A percentile compares a stretch with the other conserved stretches of the same genome.
phyloP scores from a whole-genome alignment of 2,797 vertebrate genomes.

The Sebastes paucispinis region DNA sequence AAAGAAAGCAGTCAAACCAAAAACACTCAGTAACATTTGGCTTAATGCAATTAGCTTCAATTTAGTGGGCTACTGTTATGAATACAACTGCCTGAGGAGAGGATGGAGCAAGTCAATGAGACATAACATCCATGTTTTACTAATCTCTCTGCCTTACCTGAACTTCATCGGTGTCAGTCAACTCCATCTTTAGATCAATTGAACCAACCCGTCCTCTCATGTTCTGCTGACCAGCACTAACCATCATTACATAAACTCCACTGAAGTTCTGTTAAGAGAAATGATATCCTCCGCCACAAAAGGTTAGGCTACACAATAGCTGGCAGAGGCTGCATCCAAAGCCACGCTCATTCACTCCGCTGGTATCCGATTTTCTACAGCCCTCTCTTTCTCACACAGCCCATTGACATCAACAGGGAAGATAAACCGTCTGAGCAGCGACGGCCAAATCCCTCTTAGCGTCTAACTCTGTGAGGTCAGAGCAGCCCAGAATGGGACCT shows the following conservation, averaged over 20 bases:
- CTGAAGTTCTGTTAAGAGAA: slow-evolving; percentile 9
- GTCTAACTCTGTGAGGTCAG: slow-evolving; percentile 78
- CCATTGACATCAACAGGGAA: slow-evolving; percentile 70
- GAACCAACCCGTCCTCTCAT: slow-evolving; percentile 61
- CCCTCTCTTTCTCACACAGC: slow-evolving; percentile 49
- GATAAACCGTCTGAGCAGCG: slow-evolving; percentile 79
- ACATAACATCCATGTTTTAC: background rate
- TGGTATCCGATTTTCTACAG: slow-evolving; percentile 8
- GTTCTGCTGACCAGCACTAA: slow-evolving; percentile 42
- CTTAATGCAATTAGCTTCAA: background rate
- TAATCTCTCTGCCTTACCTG: slow-evolving; percentile 55
- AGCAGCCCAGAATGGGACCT: slow-evolving; percentile 75
- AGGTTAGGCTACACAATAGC: background rate
- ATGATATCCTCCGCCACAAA: background rate
- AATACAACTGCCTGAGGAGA: background rate
- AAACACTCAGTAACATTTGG: background rate
- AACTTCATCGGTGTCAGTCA: slow-evolving; percentile 58
- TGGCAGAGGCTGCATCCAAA: slow-evolving; percentile 11
- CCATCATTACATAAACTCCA: background rate
- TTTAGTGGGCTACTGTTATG: background rate
- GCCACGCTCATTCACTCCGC: slow-evolving; percentile 37
- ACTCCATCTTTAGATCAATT: slow-evolving; percentile 65
- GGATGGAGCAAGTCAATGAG: background rate
- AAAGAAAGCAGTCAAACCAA: background rate
- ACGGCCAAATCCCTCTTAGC: slow-evolving; percentile 83